Conservation (phyloP, 2,113 vertebrate species). For the Scopus umbretta region DNA sequence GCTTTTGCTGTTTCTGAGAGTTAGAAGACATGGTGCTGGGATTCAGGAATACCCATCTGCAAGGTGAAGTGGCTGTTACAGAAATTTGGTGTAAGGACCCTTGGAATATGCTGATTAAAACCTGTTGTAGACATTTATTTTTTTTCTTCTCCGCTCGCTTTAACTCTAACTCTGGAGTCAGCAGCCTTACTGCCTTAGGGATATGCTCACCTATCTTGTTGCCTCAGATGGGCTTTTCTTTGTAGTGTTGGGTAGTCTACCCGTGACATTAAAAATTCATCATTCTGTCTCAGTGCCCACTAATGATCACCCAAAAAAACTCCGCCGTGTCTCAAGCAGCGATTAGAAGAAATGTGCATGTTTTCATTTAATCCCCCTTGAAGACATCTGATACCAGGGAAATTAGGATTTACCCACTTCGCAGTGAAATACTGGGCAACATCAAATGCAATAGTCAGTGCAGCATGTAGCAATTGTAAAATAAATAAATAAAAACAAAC, state of each 20-base stretch:
- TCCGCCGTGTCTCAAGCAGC: not conserved
- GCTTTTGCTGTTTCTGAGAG: not conserved
- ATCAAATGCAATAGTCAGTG: not conserved
- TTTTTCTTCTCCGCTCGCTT: not conserved
- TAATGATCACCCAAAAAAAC: not conserved
- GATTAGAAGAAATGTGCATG: not conserved
- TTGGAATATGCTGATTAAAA: not conserved
- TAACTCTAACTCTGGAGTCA: not conserved
- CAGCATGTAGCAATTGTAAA: accelerated
- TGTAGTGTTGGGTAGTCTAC: not conserved
- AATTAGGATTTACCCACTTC: not conserved
- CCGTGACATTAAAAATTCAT: not conserved
- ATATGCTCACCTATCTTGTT: not conserved
- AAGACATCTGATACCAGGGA: not conserved
- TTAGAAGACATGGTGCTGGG: not conserved
- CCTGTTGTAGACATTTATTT: not conserved
- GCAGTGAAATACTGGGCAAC: not conserved
- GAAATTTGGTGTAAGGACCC: not conserved
- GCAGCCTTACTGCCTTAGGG: not conserved
- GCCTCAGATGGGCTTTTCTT: not conserved
- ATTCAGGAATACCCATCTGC: not conserved
- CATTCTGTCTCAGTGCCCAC: not conserved
- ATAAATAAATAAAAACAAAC: too few species aligned
- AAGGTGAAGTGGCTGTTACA: not conserved
- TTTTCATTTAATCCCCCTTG: not conserved